Evolutionary conservation across 1,140 invertebrate species (phyloP).

Genomic region (Ceratosolen solmsi): DNA sequence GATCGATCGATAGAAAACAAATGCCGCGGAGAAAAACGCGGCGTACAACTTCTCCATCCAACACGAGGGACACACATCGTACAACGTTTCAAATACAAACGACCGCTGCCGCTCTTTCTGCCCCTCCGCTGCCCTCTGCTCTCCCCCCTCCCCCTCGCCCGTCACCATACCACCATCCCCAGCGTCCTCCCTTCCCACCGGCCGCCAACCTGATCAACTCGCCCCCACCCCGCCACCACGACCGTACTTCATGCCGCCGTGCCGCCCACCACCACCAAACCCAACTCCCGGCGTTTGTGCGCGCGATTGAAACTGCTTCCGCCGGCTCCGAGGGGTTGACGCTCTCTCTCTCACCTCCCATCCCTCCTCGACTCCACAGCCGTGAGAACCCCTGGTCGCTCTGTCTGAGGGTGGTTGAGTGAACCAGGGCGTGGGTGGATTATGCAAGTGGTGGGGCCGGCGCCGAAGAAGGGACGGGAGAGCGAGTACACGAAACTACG

Average conservation of each 20-base stretch:
- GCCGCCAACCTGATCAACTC: no score
- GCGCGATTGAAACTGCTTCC: neutral
- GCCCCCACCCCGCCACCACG: no score
- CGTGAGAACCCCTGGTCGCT: slow-evolving; percentile 63
- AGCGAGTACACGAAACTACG: slow-evolving; percentile 1
- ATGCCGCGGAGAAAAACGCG: neutral
- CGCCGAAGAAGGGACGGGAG: slow-evolving; percentile 49
- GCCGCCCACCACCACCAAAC: no score
- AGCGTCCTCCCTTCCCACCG: neutral
- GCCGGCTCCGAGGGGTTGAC: slow-evolving; percentile 26
- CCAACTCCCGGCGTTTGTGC: no score
- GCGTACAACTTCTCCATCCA: neutral
- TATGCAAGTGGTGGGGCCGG: slow-evolving; percentile 56
- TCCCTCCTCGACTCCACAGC: neutral
- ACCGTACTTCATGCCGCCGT: no score
- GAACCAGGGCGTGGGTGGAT: slow-evolving; percentile 71
- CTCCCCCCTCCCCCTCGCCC: neutral
- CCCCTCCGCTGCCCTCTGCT: neutral
- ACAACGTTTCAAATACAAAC: neutral
- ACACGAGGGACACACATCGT: neutral
- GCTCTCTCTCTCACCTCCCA: neutral
- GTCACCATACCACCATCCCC: no score
- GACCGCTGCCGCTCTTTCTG: neutral
- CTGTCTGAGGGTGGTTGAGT: slow-evolving; percentile 66
- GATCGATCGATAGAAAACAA: neutral